Percentiles rank a stretch among this genome's conserved stretches.
Evolutionary conservation across 2,797 vertebrate genomes (phyloP).

Genomic region (Xiphorhynchus erythropygius): DNA sequence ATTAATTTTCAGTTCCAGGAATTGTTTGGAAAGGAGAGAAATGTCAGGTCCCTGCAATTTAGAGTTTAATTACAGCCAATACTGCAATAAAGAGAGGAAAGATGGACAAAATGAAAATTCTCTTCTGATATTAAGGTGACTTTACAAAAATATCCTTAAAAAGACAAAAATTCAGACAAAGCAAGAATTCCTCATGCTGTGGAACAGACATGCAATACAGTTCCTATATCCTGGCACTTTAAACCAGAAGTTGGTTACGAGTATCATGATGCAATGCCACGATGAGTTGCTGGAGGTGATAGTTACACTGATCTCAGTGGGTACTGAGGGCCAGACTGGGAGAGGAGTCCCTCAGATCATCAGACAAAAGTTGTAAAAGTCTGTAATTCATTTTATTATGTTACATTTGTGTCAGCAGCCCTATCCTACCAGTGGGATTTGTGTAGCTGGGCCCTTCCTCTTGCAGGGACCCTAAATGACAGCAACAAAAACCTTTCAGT

Average conservation of each 20-base stretch:
- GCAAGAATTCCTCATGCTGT: neutral
- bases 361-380: neutral
- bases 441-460: neutral
- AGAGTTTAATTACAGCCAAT: neutral
- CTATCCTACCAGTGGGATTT: neutral
- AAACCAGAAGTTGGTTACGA: neutral
- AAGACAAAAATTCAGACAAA: neutral
- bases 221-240: neutral
- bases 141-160: neutral
- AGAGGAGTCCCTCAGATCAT: neutral
- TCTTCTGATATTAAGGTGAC: neutral
- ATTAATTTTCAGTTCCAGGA: neutral
- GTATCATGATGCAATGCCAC: neutral
- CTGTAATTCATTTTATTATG: neutral
- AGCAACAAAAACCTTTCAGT: neutral
- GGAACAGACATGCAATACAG: neutral
- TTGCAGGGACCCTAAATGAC: neutral
- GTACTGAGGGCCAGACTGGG: neutral
- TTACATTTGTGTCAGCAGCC: neutral
- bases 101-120: neutral
- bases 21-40: neutral
- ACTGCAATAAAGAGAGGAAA: neutral
- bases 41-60: neutral
- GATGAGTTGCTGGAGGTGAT: neutral
- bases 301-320: neutral